Evolutionary conservation across 2,797 vertebrate genomes (phyloP), one percentile per base, ranked within the genome.

Genomic region (Micromesistius poutassou): DNA sequence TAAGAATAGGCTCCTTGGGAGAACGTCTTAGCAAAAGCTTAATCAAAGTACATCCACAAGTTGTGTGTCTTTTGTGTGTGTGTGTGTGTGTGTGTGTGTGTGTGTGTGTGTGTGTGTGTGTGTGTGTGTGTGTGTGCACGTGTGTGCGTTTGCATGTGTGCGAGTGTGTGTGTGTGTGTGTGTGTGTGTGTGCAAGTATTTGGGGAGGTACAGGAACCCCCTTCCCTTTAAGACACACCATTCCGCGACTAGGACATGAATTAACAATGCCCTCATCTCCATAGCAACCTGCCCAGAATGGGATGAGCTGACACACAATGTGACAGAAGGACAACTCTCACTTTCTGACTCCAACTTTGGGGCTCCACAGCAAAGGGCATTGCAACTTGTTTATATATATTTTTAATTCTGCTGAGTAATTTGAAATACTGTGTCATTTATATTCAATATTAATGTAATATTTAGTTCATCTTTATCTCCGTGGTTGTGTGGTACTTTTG

Each of bases 351-450:
- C 76, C 76, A 55, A 83, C 2, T 2, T 14, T 14, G 73, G 4
- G 13, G 13, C 72, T 74, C 68, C 14, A 73, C 76, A 78, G 74
- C 68, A 55, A 4, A 55, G 46, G 19, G 16, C 46, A 22, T 19
- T 19, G 19, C 46, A 55, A 55, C 46, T 55, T 55, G 16, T 55
- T 14, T 36, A 8, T 38, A 38, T 38, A 38, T 42, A 16, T 42
- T 42, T 42, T 42, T 82, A 78, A 87, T 85, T 89, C 88, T 82
- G 66, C n/a, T 30, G 66, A 19, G 30, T 70, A 1, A 30, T 12
- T 70, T 70, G 2, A 62, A 19, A 62, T 62, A 19, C 4, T 62
- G 8, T 62, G 19, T n/a, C 22, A 16, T 62, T 16, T 3, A 3
- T 62, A 19, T 62, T 62, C 22, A 38, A 38, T 38, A 38, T 38